Base-by-base conservation (phyloP, 2,797 vertebrate species). In the Microctenopoma lineatum region DNA sequence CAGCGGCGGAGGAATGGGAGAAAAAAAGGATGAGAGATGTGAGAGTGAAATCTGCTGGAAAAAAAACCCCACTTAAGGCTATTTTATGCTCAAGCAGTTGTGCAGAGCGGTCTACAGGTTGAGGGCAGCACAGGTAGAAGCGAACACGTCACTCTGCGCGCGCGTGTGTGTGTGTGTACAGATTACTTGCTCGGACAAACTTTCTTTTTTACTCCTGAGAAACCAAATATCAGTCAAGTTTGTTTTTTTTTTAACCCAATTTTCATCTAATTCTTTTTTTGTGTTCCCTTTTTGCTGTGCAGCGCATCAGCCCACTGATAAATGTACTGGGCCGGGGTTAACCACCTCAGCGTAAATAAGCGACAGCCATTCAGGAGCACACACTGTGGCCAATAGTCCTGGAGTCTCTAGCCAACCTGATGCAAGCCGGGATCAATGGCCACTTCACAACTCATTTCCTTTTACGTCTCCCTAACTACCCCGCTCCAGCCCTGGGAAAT, bases 41-140 rank as follows among this genome's bases (percentile, higher is more conserved):
- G n/a, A 84, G 78, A 76, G 95, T 94, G 96, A 98, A 97, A 97
- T 97, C 94, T 96, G 94, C 95, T 96, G 96, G 96, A 98, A 97
- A 97, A 94, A 97, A 97, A 21, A 21, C 21, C 21, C 21, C 95
- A 96, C 95, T 97, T 96, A 94, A 88, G 92, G 95, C 94, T 94
- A 93, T 96, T 97, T 96, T 95, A 94, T 96, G 95, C 94, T 94
- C 94, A 94, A 95, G 94, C 89, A 92, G 90, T 89, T 90, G 85
- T 91, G 45, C 15, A 27, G 81, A 55, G 65, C 14, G 44, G 53
- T 60, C 11, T 34, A 18, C 58, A 45, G 57, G 75, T 78, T 25
- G 36, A 71, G 51, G 69, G 58, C 29, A 44, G 21, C 44, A 21
- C 26, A 73, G 75, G 76, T 72, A 51, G 42, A 46, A 53, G 38